These are phyloP conservation scores for Zeugodacus cucurbitae DNA, from an alignment of 1,140 invertebrate species.

Conservation along the genomic window DNA sequence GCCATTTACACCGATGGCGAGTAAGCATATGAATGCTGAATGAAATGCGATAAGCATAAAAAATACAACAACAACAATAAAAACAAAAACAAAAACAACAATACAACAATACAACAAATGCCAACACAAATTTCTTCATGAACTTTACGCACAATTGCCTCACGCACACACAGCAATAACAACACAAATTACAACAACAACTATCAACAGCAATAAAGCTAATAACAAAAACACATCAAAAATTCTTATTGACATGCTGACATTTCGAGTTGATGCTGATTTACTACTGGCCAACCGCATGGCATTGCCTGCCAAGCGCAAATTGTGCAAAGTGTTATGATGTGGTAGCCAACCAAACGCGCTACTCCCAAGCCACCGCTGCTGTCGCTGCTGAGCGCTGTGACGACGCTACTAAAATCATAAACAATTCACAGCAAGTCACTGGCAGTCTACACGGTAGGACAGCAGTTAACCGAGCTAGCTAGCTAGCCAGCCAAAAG, in stretches of 20 bases:
- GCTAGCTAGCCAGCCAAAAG: neutral
- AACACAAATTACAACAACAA: neutral
- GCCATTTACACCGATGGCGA: neutral
- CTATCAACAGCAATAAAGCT: neutral
- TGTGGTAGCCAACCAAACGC: neutral
- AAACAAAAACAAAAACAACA: neutral
- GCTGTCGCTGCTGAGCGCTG: neutral
- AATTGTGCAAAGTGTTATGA: neutral
- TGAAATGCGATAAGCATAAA: neutral
- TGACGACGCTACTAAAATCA: neutral
- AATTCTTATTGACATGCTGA: conserved; percentile 30
- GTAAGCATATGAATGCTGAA: neutral
- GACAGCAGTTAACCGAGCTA: neutral
- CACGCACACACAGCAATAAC: neutral
- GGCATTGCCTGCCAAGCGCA: neutral
- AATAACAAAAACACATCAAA: neutral
- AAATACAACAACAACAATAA: neutral
- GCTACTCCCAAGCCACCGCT: too few relatives aligned
- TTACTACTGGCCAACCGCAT: conserved; percentile 16
- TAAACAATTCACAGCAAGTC: conserved; percentile 27
- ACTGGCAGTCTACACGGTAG: neutral
- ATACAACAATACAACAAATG: neutral
- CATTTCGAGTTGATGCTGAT: conserved; percentile 20
- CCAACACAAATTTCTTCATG: neutral
- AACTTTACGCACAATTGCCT: neutral